phyloP scores from a whole-genome alignment of 2,888 invertebrate genomes.

The Cryptophagus acutangulus region DNA sequence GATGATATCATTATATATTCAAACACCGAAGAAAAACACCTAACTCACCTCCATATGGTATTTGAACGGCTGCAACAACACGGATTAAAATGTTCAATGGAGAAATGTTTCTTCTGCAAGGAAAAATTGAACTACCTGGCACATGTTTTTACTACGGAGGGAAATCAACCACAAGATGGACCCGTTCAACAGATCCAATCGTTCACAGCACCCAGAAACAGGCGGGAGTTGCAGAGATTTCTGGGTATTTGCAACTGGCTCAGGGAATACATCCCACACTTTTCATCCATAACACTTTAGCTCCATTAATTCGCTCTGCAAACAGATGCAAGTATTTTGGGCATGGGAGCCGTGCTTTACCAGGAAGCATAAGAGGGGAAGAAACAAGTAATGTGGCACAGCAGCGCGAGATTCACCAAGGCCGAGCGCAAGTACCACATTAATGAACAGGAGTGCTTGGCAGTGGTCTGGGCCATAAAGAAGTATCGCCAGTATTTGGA shows the following conservation, averaged over 20 bases:
- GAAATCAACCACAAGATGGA: not conserved
- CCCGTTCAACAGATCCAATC: not conserved
- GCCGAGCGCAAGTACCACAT: no score
- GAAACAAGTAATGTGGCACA: conserved; percentile 13
- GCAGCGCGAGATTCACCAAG: conserved; percentile 13
- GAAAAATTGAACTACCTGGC: conserved; percentile 16
- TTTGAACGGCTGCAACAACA: not conserved
- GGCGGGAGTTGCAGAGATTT: not conserved
- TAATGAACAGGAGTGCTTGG: no score
- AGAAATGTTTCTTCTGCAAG: conserved; percentile 17
- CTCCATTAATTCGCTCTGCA: not conserved
- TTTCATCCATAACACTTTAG: not conserved
- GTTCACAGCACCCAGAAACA: not conserved
- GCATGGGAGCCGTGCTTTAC: conserved; percentile 6
- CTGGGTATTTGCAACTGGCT: conserved; percentile 1
- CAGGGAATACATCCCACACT: no score
- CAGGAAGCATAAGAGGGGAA: not conserved
- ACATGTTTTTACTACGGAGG: conserved; percentile 17
- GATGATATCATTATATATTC: conserved; percentile 10
- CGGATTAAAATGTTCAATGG: conserved; percentile 9
- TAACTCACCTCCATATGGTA: not conserved
- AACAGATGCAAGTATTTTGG: not conserved
- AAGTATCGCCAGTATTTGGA: conserved; percentile 18
- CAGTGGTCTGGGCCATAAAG: no score
- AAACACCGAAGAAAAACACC: conserved; percentile 6